phyloP scores from a whole-genome alignment of 2,888 invertebrate genomes.

The Tolmerus cingulatus region DNA sequence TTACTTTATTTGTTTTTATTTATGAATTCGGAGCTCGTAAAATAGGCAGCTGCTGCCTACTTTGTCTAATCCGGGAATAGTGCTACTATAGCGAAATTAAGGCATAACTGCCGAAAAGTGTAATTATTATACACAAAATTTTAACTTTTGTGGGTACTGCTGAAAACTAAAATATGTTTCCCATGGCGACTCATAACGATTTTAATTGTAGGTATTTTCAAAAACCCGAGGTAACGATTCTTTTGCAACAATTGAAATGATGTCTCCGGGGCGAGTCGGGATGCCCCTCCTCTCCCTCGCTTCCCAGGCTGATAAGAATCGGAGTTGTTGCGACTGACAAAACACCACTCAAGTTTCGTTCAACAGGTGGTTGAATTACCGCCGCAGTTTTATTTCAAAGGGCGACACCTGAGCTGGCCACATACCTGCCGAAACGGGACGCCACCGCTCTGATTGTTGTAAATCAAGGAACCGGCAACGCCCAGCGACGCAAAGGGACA shows the following conservation, averaged over 20 bases:
- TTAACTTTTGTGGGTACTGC: background rate
- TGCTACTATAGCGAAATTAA: background rate
- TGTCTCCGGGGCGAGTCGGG: background rate
- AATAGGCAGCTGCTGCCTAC: too few relatives aligned
- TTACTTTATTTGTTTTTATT: too few relatives aligned
- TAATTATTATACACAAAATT: background rate
- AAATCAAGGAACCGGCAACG: constrained; percentile 23
- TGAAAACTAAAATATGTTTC: background rate
- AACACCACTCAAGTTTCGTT: background rate
- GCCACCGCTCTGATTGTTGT: constrained; percentile 7
- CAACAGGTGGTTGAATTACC: constrained; percentile 35
- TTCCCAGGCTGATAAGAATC: background rate
- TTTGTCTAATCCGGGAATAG: too few relatives aligned
- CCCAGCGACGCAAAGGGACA: background rate
- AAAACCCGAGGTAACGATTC: background rate
- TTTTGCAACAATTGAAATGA: background rate
- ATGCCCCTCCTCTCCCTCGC: background rate
- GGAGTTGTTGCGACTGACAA: background rate
- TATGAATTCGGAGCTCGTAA: too few relatives aligned
- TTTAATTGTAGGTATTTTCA: background rate
- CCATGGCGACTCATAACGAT: background rate
- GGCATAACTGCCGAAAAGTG: background rate
- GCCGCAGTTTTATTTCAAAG: constrained; percentile 13
- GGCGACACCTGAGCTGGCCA: constrained; percentile 12
- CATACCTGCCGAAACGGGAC: background rate